Evolutionary conservation across 2,888 invertebrate genomes (phyloP).

Genomic region (Polydrusus tereticollis): DNA sequence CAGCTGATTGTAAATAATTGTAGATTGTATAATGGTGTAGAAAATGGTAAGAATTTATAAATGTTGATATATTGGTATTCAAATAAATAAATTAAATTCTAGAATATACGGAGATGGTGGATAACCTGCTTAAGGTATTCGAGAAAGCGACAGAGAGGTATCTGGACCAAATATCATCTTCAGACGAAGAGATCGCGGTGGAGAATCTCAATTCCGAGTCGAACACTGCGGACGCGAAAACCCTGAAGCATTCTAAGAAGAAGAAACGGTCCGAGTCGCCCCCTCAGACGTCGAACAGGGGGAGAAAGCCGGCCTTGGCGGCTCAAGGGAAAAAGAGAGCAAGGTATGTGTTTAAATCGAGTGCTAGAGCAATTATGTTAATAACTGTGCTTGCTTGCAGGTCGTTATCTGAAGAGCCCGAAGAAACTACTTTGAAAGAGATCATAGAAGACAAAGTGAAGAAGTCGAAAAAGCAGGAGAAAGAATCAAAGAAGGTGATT

Average conservation of each 20-base stretch:
- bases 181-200: constrained; percentile 82
- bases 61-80: not conserved
- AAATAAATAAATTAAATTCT: constrained; percentile 34
- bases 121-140: constrained; percentile 85
- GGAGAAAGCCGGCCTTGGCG: constrained; percentile 60
- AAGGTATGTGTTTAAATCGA: too few relatives aligned
- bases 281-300: constrained; percentile 36
- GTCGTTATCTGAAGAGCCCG: constrained; percentile 59
- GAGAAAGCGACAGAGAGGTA: constrained; percentile 86
- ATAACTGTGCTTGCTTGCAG: constrained; percentile 1
- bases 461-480: constrained; percentile 45
- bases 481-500: constrained; percentile 34
- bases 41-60: constrained; percentile 78
- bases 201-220: constrained; percentile 72
- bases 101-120: constrained; percentile 93
- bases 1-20: constrained; percentile 94
- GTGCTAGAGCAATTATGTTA: too few relatives aligned
- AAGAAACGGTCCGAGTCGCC: constrained; percentile 47
- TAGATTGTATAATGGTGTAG: constrained; percentile 90
- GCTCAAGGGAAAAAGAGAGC: constrained; percentile 62
- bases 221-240: constrained; percentile 63
- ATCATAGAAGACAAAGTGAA: constrained; percentile 41
- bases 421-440: constrained; percentile 24
- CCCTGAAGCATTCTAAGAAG: constrained; percentile 35
- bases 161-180: constrained; percentile 83